These are phyloP conservation scores for Eriocheir sinensis DNA, from an alignment of 1,140 invertebrate species.

Conservation along the genomic window DNA sequence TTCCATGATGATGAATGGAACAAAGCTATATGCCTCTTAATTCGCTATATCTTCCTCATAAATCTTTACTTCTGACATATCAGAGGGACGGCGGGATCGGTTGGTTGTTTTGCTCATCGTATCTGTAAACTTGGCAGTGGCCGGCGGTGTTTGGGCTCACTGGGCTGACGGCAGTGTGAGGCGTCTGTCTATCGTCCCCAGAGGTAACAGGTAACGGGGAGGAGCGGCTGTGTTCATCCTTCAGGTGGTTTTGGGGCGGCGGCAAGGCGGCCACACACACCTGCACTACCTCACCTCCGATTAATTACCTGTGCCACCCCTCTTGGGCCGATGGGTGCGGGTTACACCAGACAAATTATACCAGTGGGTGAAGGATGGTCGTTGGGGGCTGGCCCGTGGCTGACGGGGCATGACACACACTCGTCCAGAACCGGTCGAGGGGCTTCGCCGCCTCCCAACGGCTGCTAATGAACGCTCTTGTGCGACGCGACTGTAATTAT, in stretches of 20 bases:
- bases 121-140: neutral
- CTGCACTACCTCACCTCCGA: neutral
- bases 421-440: constrained; percentile 13
- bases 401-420: neutral
- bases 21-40: constrained; percentile 24
- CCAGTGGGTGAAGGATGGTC: neutral
- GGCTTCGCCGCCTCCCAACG: neutral
- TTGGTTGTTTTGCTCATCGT: neutral
- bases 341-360: constrained; percentile 45
- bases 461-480: constrained; percentile 29
- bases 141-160: neutral
- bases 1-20: constrained; percentile 16
- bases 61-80: neutral
- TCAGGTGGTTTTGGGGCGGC: neutral
- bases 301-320: constrained; percentile 25
- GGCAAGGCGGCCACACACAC: neutral
- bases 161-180: neutral
- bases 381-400: constrained; percentile 14
- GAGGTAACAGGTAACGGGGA: neutral
- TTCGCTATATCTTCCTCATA: constrained; percentile 25
- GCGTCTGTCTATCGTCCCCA: neutral
- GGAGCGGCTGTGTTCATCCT: neutral
- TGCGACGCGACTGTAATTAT: constrained; percentile 38
- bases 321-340: constrained; percentile 29
- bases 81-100: neutral